Conservation (phyloP, 2,888 invertebrate species). For the Isoperla grammatica region DNA sequence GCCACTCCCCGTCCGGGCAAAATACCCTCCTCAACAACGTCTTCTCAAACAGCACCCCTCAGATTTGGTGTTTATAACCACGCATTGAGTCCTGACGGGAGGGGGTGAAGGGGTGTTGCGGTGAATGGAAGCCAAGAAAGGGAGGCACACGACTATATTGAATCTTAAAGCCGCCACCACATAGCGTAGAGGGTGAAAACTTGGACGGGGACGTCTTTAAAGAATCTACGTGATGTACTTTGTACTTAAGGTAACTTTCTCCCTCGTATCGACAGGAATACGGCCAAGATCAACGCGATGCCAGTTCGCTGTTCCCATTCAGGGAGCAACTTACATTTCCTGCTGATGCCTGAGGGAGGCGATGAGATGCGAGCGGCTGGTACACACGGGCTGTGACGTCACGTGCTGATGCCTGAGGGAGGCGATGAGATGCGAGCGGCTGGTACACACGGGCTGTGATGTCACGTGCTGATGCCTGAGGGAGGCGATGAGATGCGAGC, state of each 20-base stretch:
- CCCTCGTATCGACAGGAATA: background rate
- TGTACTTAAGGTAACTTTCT: background rate
- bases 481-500: too few species aligned
- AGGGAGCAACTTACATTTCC: too few species aligned
- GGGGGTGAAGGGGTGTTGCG: conserved; percentile 10
- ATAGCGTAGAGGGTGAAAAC: background rate
- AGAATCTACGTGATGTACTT: background rate
- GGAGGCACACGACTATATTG: conserved; percentile 6
- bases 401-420: too few species aligned
- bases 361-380: too few species aligned
- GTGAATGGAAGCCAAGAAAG: conserved; percentile 8
- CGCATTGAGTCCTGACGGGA: conserved; percentile 14
- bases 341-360: too few species aligned
- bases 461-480: too few species aligned
- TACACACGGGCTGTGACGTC: too few species aligned
- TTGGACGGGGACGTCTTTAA: background rate
- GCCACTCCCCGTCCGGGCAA: background rate
- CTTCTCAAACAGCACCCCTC: conserved; percentile 15
- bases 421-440: too few species aligned
- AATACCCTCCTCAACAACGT: conserved; percentile 1
- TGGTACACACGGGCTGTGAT: too few species aligned
- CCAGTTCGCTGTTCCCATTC: too few species aligned
- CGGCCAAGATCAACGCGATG: too few species aligned
- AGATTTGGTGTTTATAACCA: conserved; percentile 24
- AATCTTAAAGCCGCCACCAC: conserved; percentile 14